phyloP scores from a whole-genome alignment of 2,888 invertebrate species.

The Patella pellucida region DNA sequence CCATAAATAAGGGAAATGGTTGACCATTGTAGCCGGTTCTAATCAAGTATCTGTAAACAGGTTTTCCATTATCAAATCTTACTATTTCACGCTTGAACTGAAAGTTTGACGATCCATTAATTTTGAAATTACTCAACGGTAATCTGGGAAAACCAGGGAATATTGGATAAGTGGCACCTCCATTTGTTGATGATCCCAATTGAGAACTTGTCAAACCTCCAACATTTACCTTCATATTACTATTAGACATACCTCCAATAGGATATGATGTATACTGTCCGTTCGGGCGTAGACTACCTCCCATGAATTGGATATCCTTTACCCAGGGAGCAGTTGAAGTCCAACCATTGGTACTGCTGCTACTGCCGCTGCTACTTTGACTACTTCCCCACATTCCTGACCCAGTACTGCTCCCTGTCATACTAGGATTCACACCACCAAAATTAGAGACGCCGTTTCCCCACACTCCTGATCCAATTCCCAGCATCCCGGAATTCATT shows the following conservation, averaged over 20 bases:
- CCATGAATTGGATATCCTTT: not conserved
- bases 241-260: no score
- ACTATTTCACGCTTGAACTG: not conserved
- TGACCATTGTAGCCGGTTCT: not conserved
- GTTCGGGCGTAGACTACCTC: not conserved
- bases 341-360: not conserved
- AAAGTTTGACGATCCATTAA: not conserved
- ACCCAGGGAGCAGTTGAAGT: not conserved
- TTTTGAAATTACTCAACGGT: not conserved
- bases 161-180: not conserved
- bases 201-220: no score
- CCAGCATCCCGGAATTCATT: not conserved
- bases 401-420: not conserved
- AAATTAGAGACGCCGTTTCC: no score
- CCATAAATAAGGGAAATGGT: not conserved
- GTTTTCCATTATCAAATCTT: slow-evolving; percentile 1
- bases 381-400: not conserved
- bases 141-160: not conserved
- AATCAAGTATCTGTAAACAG: not conserved
- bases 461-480: not conserved
- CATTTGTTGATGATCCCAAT: no score
- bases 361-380: not conserved
- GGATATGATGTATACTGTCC: no score
- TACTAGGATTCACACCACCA: not conserved
- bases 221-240: no score